These are phyloP conservation scores for Philypnodon macrostomus DNA, from an alignment of 2,797 vertebrate species.

Conservation along the genomic window DNA sequence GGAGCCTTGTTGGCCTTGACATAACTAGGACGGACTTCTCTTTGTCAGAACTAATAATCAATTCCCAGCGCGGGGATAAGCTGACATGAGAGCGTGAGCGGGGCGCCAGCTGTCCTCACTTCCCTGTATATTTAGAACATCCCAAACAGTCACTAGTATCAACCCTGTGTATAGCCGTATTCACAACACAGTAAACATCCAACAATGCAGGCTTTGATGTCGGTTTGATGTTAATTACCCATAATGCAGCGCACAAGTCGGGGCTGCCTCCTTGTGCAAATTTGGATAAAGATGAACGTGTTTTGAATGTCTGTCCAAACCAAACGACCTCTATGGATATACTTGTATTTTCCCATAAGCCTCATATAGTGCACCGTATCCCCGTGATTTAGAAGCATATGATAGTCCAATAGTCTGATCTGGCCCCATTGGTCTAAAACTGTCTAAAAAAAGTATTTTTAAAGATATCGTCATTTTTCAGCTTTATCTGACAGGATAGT, in stretches of 20 bases:
- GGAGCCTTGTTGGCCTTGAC: constrained; percentile 74
- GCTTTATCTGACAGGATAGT: no score
- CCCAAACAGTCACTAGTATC: constrained; percentile 48
- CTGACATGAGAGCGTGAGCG: constrained; percentile 67
- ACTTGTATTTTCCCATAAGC: constrained; percentile 30
- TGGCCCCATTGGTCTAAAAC: no score
- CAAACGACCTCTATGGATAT: constrained; percentile 48
- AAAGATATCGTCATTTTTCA: no score
- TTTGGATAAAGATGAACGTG: constrained; percentile 47
- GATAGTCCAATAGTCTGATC: no score
- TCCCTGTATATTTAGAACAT: constrained; percentile 55
- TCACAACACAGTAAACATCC: constrained; percentile 36
- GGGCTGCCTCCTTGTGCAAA: constrained; percentile 47
- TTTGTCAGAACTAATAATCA: constrained; percentile 78
- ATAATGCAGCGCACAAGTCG: constrained; percentile 36
- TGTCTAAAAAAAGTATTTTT: no score
- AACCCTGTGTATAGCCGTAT: constrained; percentile 30
- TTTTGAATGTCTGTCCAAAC: constrained; percentile 39
- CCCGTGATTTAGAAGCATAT: no score
- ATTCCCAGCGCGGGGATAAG: constrained; percentile 71
- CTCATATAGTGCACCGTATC: no score
- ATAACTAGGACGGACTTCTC: constrained; percentile 79
- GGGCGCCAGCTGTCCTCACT: constrained; percentile 54
- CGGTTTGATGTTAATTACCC: constrained; percentile 60
- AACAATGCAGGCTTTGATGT: constrained; percentile 57